phyloP scores from a whole-genome alignment of 2,113 vertebrate genomes.

The Alces alces region DNA sequence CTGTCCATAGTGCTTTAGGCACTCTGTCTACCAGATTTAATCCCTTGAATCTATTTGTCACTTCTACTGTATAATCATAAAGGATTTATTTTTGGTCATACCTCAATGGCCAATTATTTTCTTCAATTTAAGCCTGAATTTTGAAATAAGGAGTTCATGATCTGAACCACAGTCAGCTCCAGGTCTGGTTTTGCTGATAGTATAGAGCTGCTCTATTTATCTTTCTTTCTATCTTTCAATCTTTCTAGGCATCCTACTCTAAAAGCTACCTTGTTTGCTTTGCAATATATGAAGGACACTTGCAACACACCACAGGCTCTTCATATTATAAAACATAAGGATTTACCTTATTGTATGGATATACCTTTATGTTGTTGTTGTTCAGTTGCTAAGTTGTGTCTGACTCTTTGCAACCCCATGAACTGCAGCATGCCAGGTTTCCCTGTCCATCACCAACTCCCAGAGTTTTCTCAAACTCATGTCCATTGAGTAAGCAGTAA shows the following conservation, averaged over 20 bases:
- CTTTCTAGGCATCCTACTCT: background rate
- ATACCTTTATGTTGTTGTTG: background rate
- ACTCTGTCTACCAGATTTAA: background rate
- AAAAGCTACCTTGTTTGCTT: background rate
- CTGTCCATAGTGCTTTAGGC: background rate
- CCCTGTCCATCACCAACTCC: background rate
- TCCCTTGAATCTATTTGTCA: background rate
- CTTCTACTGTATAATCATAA: background rate
- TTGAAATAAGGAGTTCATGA: background rate
- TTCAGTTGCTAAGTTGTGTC: background rate
- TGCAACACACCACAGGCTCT: background rate
- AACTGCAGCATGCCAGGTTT: background rate
- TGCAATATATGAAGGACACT: background rate
- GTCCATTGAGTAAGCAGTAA: background rate
- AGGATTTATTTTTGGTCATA: background rate
- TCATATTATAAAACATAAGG: background rate
- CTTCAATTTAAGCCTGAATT: background rate
- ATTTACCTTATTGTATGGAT: background rate
- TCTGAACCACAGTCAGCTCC: background rate
- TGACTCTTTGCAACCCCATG: background rate
- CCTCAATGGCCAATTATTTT: background rate
- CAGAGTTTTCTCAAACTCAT: background rate
- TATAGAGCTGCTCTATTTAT: background rate
- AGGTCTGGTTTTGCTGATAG: background rate
- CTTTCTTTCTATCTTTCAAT: background rate